Conservation (phyloP, 2,888 invertebrate genomes). For the Phrixothrix hirtus region DNA sequence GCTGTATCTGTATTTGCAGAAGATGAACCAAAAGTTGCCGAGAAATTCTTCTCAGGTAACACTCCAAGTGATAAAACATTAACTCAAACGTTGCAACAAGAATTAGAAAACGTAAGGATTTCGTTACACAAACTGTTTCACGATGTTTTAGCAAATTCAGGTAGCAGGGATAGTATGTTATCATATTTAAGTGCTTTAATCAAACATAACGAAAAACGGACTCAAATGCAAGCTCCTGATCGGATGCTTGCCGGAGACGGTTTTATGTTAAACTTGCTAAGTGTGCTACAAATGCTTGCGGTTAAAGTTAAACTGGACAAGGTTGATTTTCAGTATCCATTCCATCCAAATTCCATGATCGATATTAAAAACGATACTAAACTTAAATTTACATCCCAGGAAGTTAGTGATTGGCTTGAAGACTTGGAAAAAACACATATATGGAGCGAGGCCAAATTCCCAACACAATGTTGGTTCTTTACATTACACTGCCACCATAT, state of each 20-base stretch:
- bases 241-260: conserved; percentile 88
- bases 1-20: conserved; percentile 91
- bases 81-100: conserved; percentile 73
- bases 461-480: conserved; percentile 96
- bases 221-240: conserved; percentile 90
- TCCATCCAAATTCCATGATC: conserved; percentile 75
- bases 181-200: conserved; percentile 79
- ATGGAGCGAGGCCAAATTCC: conserved; percentile 85
- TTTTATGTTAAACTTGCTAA: conserved; percentile 91
- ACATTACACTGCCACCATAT: conserved; percentile 94
- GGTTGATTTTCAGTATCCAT: conserved; percentile 87
- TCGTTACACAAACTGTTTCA: conserved; percentile 82
- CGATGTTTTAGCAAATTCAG: conserved; percentile 78
- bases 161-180: conserved; percentile 78
- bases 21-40: conserved; percentile 87
- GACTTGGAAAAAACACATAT: conserved; percentile 63
- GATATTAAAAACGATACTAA: conserved; percentile 80
- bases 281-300: conserved; percentile 87
- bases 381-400: conserved; percentile 79
- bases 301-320: conserved; percentile 88
- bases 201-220: conserved; percentile 80
- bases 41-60: conserved; percentile 66
- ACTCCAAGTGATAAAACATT: conserved; percentile 66
- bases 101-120: conserved; percentile 76
- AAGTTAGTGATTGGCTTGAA: conserved; percentile 76